Evolutionary conservation across 2,797 vertebrate species (phyloP).

Genomic region (Gobio occitaniae): DNA sequence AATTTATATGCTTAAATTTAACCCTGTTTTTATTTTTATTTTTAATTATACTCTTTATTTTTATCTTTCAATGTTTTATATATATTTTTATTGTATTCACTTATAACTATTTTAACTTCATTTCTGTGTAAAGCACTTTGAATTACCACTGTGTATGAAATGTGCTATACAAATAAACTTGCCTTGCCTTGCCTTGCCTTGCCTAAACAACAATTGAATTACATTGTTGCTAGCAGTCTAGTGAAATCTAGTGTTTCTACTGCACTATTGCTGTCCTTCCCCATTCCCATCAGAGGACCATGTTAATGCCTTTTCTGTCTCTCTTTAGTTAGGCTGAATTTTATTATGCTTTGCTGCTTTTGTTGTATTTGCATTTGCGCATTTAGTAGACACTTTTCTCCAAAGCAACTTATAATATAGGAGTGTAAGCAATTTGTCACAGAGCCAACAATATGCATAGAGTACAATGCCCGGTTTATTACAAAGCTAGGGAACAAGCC

Average conservation of each 20-base stretch:
- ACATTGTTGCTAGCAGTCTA: background rate
- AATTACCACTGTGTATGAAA: too few relatives aligned
- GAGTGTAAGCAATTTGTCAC: background rate
- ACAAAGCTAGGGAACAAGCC: background rate
- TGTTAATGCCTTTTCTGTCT: background rate
- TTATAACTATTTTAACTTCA: too few relatives aligned
- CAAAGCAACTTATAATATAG: background rate
- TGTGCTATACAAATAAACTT: too few relatives aligned
- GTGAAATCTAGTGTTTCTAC: conserved; percentile 23
- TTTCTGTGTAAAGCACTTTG: too few relatives aligned
- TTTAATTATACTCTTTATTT: too few relatives aligned
- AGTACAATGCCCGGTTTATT: background rate
- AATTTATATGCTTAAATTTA: too few relatives aligned
- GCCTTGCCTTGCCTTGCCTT: too few relatives aligned
- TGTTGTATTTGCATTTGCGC: background rate
- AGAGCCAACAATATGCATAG: background rate
- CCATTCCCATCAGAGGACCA: background rate
- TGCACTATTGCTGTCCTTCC: background rate
- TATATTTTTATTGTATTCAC: too few relatives aligned
- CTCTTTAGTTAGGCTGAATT: background rate
- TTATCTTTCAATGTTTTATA: too few relatives aligned
- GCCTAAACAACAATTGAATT: conserved; percentile 34
- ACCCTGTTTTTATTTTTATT: too few relatives aligned
- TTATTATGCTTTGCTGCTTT: background rate
- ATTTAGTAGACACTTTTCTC: background rate